Evolutionary conservation across 2,113 vertebrate species (phyloP), one percentile per base, ranked within the genome.

Genomic region (Dipodomys merriami): DNA sequence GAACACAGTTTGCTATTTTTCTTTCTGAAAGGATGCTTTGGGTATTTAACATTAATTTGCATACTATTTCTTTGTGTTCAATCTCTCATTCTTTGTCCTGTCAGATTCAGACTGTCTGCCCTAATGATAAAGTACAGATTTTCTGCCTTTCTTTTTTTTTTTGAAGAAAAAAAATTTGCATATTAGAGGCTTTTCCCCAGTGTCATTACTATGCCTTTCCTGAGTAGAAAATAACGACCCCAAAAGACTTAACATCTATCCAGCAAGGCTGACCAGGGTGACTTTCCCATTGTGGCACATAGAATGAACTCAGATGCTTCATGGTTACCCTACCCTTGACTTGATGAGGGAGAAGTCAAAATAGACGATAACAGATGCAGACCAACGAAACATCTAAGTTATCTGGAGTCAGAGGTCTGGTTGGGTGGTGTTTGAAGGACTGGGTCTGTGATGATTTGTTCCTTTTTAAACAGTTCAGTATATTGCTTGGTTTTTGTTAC

Each of bases 41-140:
- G 2, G 76, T 29, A 7, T 22, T 94, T 80, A 79, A n/a, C 7
- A 27, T 64, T 76, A 30, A 39, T 94, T 71, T 90, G 83, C 93
- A 74, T 95, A 60, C 35, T 88, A 60, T 94, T 94, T 88, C 53
- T 86, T 49, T 96, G 62, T 89, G 73, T 73, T 96, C 95, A 90
- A 73, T 86, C 71, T 97, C 90, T 73, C 91, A 76, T 53, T 78
- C 65, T 71, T 82, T 87, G 25, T 82, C 83, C 76, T 84, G 67
- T 85, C 93, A 95, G 80, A 30, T 76, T 94, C 88, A 86, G 81
- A 93, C 62, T 19, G 67, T 95, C 89, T 94, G 78, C 84, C 80
- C 5, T 39, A 93, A 94, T 96, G 93, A 95, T 53, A n/a, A 27
- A 22, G 0, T 76, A 23, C 64, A 69, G 60, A 30, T 83, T 95